phyloP scores from a whole-genome alignment of 2,888 invertebrate genomes.

The Morpho helenor region DNA sequence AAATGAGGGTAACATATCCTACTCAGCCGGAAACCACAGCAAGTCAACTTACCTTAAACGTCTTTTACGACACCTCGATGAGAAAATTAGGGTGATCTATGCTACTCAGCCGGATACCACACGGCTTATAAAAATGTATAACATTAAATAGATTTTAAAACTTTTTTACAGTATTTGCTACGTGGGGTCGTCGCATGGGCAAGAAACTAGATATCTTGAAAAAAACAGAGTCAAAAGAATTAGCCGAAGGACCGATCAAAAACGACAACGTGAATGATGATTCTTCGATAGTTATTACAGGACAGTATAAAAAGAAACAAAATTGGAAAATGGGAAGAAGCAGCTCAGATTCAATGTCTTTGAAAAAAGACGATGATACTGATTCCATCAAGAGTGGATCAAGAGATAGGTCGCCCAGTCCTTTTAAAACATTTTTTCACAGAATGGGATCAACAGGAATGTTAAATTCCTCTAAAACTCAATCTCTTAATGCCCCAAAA shows the following conservation, averaged over 20 bases:
- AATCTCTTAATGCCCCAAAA: slow-evolving; percentile 60
- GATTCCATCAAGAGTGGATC: slow-evolving; percentile 71
- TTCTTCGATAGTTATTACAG: slow-evolving; percentile 50
- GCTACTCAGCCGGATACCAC: too few species aligned
- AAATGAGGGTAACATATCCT: too few species aligned
- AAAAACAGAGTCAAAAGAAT: slow-evolving; percentile 81
- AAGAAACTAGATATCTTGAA: slow-evolving; percentile 87
- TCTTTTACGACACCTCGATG: too few species aligned
- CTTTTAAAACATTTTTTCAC: slow-evolving; percentile 85
- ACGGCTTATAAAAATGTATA: too few species aligned
- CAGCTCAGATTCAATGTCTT: slow-evolving; percentile 66
- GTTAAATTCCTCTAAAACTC: slow-evolving; percentile 80
- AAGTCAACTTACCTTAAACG: too few species aligned
- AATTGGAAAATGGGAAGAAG: slow-evolving; percentile 80
- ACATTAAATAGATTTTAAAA: neutral
- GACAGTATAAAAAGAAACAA: slow-evolving; percentile 77
- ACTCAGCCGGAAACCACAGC: too few species aligned
- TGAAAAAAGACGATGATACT: slow-evolving; percentile 66
- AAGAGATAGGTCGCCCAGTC: slow-evolving; percentile 80
- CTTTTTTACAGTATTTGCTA: slow-evolving; percentile 79
- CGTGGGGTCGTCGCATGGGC: slow-evolving; percentile 89
- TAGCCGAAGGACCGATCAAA: slow-evolving; percentile 51
- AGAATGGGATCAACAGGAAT: slow-evolving; percentile 88
- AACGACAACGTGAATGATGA: slow-evolving; percentile 50
- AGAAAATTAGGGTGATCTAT: too few species aligned